Evolutionary conservation across 2,113 vertebrate genomes (phyloP).

Genomic region (Melanerpes formicivorus): DNA sequence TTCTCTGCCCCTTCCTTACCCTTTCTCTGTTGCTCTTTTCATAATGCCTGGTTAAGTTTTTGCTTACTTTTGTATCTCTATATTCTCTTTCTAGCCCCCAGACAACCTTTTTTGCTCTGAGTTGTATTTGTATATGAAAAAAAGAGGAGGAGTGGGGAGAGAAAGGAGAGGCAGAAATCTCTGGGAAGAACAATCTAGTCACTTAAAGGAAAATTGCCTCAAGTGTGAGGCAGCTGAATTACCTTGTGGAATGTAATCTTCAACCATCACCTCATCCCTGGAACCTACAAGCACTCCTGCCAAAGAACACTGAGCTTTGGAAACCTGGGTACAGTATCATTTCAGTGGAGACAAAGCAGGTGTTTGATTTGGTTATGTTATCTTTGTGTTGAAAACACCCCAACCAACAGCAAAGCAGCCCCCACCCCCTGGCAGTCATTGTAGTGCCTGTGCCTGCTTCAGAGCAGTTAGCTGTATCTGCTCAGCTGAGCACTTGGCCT

Average conservation of each 20-base stretch:
- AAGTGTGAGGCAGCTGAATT: conserved; percentile 36
- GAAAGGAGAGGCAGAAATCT: conserved; percentile 35
- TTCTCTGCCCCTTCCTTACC: background rate
- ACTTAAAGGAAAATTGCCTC: conserved; percentile 53
- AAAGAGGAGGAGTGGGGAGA: background rate
- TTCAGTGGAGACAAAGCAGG: background rate
- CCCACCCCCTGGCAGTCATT: background rate
- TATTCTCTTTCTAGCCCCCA: background rate
- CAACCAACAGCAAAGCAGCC: background rate
- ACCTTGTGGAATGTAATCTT: conserved; percentile 36
- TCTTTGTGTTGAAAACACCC: background rate
- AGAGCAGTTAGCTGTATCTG: background rate
- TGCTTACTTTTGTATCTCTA: background rate
- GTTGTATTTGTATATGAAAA: conserved; percentile 1
- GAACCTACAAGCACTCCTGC: conserved; percentile 26
- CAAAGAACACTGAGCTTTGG: conserved; percentile 48
- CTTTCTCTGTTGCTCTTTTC: background rate
- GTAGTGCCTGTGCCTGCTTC: background rate
- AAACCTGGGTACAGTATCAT: conserved; percentile 13
- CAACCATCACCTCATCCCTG: conserved; percentile 36
- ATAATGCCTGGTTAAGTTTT: background rate
- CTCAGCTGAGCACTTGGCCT: background rate
- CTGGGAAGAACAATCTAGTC: background rate
- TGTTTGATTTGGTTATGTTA: background rate
- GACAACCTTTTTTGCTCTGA: background rate